Evolutionary conservation across 2,888 invertebrate species (phyloP).

Genomic region (Horisme vitalbata): DNA sequence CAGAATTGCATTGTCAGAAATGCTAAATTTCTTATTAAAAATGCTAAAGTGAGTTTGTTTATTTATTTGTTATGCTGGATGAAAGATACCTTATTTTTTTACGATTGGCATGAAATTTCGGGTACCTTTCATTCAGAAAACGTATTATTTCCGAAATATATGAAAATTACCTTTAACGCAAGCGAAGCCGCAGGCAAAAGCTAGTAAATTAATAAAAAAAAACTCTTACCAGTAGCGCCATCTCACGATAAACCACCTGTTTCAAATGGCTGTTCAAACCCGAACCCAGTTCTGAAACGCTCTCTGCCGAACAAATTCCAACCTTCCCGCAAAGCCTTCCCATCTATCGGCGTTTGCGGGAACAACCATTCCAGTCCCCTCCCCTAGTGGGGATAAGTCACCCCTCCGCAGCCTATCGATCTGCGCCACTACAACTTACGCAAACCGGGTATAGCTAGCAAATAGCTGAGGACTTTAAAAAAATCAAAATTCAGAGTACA

Average conservation of each 20-base stretch:
- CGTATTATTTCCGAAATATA: no score
- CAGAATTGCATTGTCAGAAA: no score
- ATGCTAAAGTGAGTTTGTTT: no score
- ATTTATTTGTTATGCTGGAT: no score
- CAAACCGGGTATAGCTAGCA: conserved; percentile 55
- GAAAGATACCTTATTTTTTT: no score
- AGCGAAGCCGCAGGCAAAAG: no score
- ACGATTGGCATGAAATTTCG: no score
- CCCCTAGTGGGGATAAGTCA: conserved; percentile 30
- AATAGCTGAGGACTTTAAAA: conserved; percentile 48
- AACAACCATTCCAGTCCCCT: conserved; percentile 45
- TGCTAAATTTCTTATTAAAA: no score
- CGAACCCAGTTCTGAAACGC: conserved; percentile 16
- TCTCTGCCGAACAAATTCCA: conserved; percentile 26
- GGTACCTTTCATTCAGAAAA: no score
- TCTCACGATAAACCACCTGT: conserved; percentile 13
- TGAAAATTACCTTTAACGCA: no score
- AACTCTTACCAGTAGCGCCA: conserved; percentile 24
- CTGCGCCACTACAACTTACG: conserved; percentile 65
- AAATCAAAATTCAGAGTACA: conserved; percentile 50
- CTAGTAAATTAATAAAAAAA: neutral
- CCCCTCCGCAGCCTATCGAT: conserved; percentile 63
- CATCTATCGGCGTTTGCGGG: conserved; percentile 64
- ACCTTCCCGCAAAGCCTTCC: conserved; percentile 45
- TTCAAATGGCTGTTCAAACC: neutral